Evolutionary conservation across 2,797 vertebrate species (phyloP).

Genomic region (Malurus leucopterus): DNA sequence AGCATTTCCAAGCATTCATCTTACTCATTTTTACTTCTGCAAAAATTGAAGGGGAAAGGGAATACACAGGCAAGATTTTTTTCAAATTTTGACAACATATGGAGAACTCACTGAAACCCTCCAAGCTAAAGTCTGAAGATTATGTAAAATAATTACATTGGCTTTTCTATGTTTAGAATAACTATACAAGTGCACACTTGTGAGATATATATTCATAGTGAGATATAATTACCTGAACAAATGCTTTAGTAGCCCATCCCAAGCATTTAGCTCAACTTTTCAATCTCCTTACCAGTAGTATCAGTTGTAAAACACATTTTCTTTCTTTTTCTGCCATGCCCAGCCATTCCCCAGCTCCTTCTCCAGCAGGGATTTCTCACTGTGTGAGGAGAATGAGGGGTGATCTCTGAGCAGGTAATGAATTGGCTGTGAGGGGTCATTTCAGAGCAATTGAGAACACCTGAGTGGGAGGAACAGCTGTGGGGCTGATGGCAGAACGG

Average conservation of each 20-base stretch:
- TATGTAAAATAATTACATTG: background rate
- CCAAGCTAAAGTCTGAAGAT: background rate
- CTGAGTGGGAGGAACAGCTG: background rate
- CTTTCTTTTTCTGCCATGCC: background rate
- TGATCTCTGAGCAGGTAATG: background rate
- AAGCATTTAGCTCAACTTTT: background rate
- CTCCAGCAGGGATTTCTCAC: accelerated
- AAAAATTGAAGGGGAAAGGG: background rate
- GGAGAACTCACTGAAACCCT: background rate
- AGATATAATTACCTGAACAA: background rate
- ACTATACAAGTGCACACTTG: background rate
- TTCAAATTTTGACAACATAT: background rate
- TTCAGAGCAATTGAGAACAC: background rate
- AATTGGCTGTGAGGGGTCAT: background rate
- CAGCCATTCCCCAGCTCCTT: background rate
- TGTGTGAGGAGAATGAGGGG: background rate
- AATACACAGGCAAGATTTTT: background rate
- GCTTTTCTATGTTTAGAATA: background rate
- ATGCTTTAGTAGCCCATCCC: background rate
- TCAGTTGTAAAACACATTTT: background rate
- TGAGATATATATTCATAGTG: no score
- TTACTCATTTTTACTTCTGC: background rate
- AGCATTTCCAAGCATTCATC: background rate
- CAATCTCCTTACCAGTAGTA: background rate
- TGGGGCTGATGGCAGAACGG: background rate